A percentile compares a stretch with the other conserved stretches of the same genome.
These are phyloP conservation scores for Epinephelus lanceolatus DNA, from an alignment of 2,113 vertebrate genomes.

Conservation along the genomic window DNA sequence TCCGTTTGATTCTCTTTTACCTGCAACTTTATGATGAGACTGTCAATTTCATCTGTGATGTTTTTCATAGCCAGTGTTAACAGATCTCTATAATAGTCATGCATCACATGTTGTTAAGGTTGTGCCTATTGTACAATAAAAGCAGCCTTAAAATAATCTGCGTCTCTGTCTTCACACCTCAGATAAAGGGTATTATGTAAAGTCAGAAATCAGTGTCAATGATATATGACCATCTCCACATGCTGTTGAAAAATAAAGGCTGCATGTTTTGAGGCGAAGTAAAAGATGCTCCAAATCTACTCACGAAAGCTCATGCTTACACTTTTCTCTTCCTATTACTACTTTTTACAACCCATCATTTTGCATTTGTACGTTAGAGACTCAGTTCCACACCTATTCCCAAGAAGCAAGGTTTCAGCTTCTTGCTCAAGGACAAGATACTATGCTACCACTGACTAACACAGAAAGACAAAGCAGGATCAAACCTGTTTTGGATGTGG, in stretches of 20 bases:
- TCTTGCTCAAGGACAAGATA: constrained; percentile 1
- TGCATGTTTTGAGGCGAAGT: background rate
- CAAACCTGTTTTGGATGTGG: constrained; percentile 17
- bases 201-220: background rate
- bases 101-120: background rate
- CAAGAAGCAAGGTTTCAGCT: background rate
- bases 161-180: background rate
- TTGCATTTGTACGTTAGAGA: background rate
- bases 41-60: background rate
- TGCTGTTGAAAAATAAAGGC: background rate
- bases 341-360: background rate
- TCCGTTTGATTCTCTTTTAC: background rate
- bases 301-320: background rate
- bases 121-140: background rate
- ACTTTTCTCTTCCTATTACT: background rate
- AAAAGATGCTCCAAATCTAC: background rate
- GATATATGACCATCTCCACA: constrained; percentile 2
- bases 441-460: background rate
- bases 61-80: background rate
- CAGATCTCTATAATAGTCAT: background rate
- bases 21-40: background rate
- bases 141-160: background rate
- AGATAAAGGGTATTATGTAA: background rate
- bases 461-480: background rate
- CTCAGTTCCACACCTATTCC: background rate